Evolutionary conservation across 2,113 vertebrate genomes (phyloP).

Genomic region (Cyphomyrus plagiostoma): DNA sequence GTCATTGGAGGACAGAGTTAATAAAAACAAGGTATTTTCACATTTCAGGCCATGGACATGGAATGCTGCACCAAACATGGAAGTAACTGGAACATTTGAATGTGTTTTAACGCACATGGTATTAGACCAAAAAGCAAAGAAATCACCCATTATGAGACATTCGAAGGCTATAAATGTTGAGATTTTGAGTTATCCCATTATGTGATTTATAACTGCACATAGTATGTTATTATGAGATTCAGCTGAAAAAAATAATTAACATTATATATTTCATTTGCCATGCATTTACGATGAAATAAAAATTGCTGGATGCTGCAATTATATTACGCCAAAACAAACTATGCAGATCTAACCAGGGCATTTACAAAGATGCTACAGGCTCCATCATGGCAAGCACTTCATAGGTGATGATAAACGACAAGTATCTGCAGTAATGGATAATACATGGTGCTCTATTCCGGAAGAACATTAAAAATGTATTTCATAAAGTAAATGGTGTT

Average conservation of each 20-base stretch:
- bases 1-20: neutral
- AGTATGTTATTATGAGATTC: neutral
- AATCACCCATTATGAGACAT: neutral
- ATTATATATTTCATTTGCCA: neutral
- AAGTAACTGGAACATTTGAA: neutral
- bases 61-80: neutral
- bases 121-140: neutral
- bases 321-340: neutral
- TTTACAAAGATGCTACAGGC: neutral
- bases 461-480: slow-evolving; percentile 8
- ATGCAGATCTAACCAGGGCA: neutral
- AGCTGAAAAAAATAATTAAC: neutral
- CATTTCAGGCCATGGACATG: neutral
- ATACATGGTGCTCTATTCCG: neutral
- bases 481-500: neutral
- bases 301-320: neutral
- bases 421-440: neutral
- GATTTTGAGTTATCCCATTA: neutral
- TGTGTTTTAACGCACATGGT: neutral
- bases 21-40: neutral
- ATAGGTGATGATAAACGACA: neutral
- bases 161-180: neutral
- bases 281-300: neutral
- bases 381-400: neutral
- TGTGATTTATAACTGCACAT: neutral